Conservation (phyloP, 2,888 invertebrate genomes). For the Philonicus albiceps region DNA sequence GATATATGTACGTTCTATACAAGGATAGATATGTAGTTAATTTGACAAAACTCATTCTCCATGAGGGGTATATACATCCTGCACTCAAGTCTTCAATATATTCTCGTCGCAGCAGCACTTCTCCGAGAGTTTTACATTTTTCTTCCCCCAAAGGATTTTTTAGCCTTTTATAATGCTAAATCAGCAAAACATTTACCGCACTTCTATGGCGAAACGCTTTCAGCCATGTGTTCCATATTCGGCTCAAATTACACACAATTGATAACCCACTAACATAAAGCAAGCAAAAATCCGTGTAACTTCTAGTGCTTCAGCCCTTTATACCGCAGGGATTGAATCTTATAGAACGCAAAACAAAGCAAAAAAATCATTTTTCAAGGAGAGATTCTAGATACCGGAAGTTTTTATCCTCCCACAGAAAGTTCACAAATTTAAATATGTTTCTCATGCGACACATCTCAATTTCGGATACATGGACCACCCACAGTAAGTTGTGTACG, state of each 20-base stretch:
- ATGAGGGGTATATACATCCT: neutral
- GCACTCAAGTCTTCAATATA: neutral
- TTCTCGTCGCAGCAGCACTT: neutral
- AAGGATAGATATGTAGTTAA: neutral
- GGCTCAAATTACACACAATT: constrained; percentile 29
- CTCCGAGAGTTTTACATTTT: neutral
- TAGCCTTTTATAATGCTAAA: neutral
- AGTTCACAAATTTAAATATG: constrained; percentile 19
- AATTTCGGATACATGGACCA: neutral
- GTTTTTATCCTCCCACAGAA: neutral
- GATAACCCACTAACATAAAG: constrained; percentile 17
- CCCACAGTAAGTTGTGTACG: neutral
- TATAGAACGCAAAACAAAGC: neutral
- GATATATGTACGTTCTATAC: neutral
- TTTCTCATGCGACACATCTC: constrained; percentile 11
- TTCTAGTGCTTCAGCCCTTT: neutral
- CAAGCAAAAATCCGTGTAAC: neutral
- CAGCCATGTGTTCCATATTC: constrained; percentile 1
- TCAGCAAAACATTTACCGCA: neutral
- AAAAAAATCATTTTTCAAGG: neutral
- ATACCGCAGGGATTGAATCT: constrained; percentile 6
- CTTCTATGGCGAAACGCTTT: neutral
- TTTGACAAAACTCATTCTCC: neutral
- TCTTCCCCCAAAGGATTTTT: neutral
- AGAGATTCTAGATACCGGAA: neutral